phyloP scores from a whole-genome alignment of 37 sponge, comb jelly and placozoan genomes.

The Hexactinellida sp. region DNA sequence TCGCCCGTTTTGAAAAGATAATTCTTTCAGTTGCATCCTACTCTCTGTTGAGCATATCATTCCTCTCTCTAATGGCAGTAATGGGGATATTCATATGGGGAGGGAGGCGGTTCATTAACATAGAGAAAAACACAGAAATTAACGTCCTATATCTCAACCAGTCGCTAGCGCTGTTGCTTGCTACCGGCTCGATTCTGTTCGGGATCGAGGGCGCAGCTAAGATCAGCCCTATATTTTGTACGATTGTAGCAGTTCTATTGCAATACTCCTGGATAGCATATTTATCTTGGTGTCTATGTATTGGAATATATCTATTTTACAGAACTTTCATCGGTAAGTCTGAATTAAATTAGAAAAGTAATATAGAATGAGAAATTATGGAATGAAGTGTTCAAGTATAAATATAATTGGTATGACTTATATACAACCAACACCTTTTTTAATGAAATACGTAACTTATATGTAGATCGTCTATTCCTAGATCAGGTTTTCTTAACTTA shows the following conservation, averaged over 20 bases:
- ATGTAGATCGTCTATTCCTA: no score
- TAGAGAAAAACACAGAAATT: not conserved
- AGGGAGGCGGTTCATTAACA: not conserved
- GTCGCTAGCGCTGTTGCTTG: not conserved
- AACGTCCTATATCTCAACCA: not conserved
- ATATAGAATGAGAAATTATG: no score
- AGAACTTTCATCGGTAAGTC: not conserved
- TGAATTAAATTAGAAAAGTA: no score
- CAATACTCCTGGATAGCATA: not conserved
- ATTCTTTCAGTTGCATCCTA: not conserved
- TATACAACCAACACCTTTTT: no score
- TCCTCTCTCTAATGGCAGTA: not conserved
- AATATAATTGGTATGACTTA: no score
- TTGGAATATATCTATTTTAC: not conserved
- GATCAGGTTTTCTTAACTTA: no score
- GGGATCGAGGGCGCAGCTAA: not conserved
- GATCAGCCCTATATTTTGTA: not conserved
- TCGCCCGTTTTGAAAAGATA: not conserved
- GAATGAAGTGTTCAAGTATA: no score
- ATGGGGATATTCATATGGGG: not conserved
- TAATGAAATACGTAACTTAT: no score
- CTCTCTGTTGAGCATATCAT: not conserved
- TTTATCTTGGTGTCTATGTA: not conserved
- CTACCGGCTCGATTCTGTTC: not conserved
- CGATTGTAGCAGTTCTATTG: not conserved